Base-by-base conservation (phyloP, 92 coral and sea anemone genomes). In the Epizoanthus stellaris region DNA sequence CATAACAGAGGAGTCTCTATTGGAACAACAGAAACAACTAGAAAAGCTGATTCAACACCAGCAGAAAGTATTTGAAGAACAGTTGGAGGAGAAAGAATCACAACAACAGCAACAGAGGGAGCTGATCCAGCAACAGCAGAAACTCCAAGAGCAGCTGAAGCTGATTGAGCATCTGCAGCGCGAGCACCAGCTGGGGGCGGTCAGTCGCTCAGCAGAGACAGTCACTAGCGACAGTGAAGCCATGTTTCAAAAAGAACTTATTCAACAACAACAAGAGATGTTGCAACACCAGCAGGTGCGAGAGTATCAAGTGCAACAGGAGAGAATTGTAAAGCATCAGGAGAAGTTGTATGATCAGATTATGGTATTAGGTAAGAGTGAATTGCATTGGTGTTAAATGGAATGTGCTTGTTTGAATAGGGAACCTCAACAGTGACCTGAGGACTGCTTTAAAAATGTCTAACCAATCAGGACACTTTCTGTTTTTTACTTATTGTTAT, bases 221-320 rank as follows among this genome's bases (percentile, higher is more conserved):
- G 75, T 67, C 76, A 67, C 85, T 15, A 72, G 88, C 45, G 88
- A 63, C 34, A 72, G 47, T 67, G 98, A 94, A 49, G 86, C 80
- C 12, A 68, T 69, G 71, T 70, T 92, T 40, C 98, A 90, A 73
- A 92, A 77, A 74, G 95, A 94, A 65, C 88, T 94, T 77, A 84
- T 92, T 12, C 90, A 91, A 9, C 98, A 94, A 43, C 98, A 94
- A 43, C 93, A 90, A 53, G 89, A 94, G 75, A 83, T 94, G 16
- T 90, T 94, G 17, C 85, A 85, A 17, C 76, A 77, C 77, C 98
- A 94, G 70, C 92, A 92, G 67, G 88, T 88, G 66, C 43, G 23
- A 12, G 85, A 90, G 61, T 91, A 93, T 68, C 93, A 94, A 42
- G 74, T 73, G 57, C 95, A 92, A 40, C 98, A 94, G 54, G 92